Evolutionary conservation across 2,888 invertebrate genomes (phyloP), one percentile per base, ranked within the genome.

Genomic region (Cylindroiulus punctatus): DNA sequence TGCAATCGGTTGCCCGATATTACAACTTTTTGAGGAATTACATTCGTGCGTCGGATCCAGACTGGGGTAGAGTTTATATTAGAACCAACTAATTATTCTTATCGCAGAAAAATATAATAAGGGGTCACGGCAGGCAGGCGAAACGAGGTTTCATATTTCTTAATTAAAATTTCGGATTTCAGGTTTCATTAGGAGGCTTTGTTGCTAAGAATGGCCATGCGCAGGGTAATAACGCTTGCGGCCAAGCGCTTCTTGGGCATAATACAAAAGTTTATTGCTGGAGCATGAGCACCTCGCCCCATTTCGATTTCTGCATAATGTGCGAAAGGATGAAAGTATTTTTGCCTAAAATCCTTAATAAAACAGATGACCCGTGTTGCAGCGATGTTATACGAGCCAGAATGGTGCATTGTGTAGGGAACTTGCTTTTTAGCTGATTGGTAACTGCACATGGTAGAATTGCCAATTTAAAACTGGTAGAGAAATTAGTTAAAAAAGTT

Each of bases 31-130:
- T 65, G 26, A 65, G 65, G 65, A 65, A 65, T 65, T 65, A 26
- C 65, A 65, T n/a, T n/a, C n/a, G 12, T 65, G 26, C 65, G 26
- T 10, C n/a, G 26, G 65, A 65, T 65, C 26, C 3, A 65, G 12
- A 12, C n/a, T n/a, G 57, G n/a, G n/a, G 4, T 57, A n/a, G 57
- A 22, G 65, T 65, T n/a, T n/a, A n/a, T n/a, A n/a, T 65, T 65
- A 12, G 65, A 26, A 26, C 65, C 65, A 65, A 65, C 65, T 65
- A 65, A 65, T 65, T 65, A 65, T 65, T 65, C 65, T 26, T 65
- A 65, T 26, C 26, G 65, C n/a, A 65, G 26, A 65, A 65, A 65
- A 65, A 65, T 65, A 26, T 65, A 65, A 65, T 65, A 65, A 65
- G 65, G 65, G 65, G 65, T 65, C 65, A 26, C 26, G 26, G 65